Evolutionary conservation across 2,113 vertebrate genomes (phyloP), one percentile per base, ranked within the genome.

Genomic region (Zosterops lateralis): DNA sequence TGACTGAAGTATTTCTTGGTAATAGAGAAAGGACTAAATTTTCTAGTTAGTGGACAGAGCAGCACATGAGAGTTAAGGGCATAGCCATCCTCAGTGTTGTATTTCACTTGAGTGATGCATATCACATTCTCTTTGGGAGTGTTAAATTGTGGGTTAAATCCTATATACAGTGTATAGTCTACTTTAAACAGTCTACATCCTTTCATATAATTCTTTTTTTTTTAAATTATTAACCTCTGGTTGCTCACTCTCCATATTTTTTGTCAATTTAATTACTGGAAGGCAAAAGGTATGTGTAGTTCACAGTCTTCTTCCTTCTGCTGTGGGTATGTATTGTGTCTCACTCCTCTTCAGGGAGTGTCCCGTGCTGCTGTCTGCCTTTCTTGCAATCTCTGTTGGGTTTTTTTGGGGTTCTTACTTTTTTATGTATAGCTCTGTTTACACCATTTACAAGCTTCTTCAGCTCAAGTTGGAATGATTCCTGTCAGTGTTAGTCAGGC

Each of bases 51-150:
- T 28, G 45, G 15, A 5, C 28, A 79, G 71, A 76, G n/a, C 20
- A 82, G 25, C 40, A 20, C 12, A 0, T 25, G 13, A 11, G 45
- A 58, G 4, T 80, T 77, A 56, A 56, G 16, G 7, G 14, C 6
- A 12, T 20, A 31, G 17, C 9, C 5, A 12, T 78, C 14, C 20
- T 77, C 10, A 22, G 16, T 61, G 28, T 74, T 60, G 3, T 0
- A 18, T 68, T 56, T 83, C 29, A 58, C 26, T 68, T 70, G 84
- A 26, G 28, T 50, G 48, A 16, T 73, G 31, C 5, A 7, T 53
- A 22, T 22, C 0, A 0, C 22, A 19, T 50, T 71, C 12, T 42
- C 25, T 72, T 57, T 13, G 15, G 9, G 19, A 7, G 3, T 65
- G 21, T 76, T 82, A 58, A 60, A 24, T 82, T 73, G 20, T 44